phyloP scores from a whole-genome alignment of 37 sponge, comb jelly and placozoan species.

The Dysidea cf. avara region DNA sequence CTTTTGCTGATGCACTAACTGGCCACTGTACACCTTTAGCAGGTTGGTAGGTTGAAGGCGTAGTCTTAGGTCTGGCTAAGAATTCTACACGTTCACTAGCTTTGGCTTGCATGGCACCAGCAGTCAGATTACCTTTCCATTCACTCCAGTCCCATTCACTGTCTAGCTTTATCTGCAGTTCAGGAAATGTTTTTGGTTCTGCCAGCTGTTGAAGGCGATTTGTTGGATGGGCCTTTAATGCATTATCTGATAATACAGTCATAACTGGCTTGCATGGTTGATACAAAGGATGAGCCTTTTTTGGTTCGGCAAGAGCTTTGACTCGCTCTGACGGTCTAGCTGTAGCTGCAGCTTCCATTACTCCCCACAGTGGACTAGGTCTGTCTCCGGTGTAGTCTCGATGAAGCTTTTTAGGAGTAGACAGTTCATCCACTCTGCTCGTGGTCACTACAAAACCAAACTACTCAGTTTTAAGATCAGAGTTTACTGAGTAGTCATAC shows the following conservation, averaged over 20 bases:
- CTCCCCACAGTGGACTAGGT: conserved; percentile 69
- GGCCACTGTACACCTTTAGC: conserved; percentile 48
- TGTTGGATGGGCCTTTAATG: conserved; percentile 32
- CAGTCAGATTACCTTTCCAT: conserved; percentile 53
- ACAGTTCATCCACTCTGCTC: conserved; percentile 48
- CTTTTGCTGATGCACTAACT: conserved; percentile 31
- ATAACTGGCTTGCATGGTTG: conserved; percentile 46
- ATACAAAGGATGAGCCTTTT: conserved; percentile 55
- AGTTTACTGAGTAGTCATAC: conserved; percentile 10
- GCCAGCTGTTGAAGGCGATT: conserved; percentile 29
- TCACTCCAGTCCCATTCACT: conserved; percentile 83
- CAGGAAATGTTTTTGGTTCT: conserved; percentile 56
- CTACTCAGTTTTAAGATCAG: not conserved
- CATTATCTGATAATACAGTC: conserved; percentile 43
- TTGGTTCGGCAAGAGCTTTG: conserved; percentile 40
- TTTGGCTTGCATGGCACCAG: conserved; percentile 45
- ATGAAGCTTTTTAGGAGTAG: conserved; percentile 52
- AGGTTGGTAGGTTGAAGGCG: conserved; percentile 32
- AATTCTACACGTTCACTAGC: conserved; percentile 28
- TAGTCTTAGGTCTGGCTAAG: conserved; percentile 49
- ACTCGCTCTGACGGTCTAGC: conserved; percentile 50
- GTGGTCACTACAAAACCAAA: conserved; percentile 47
- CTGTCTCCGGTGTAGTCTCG: conserved; percentile 54
- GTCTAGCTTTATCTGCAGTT: conserved; percentile 43
- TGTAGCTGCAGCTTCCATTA: conserved; percentile 12